Evolutionary conservation across 2,888 invertebrate species (phyloP).

Genomic region (Zhuqinia jingwanae): DNA sequence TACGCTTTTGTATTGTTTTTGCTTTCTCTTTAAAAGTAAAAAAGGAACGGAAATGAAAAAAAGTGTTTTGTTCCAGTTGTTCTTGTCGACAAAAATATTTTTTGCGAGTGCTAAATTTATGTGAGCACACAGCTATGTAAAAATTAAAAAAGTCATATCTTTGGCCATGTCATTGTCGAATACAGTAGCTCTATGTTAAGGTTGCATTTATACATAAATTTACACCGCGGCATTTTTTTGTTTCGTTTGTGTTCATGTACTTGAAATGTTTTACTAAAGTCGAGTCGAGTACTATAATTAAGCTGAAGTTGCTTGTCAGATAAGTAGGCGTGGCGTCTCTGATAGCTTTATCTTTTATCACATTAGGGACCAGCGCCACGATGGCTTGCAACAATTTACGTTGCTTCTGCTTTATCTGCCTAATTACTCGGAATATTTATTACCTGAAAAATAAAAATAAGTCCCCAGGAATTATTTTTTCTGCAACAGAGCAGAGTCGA

Average conservation of each 20-base stretch:
- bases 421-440: conserved; percentile 49
- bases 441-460: conserved; percentile 9
- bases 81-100: too few species aligned
- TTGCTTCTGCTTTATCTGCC: conserved; percentile 46
- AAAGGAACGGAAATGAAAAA: not conserved
- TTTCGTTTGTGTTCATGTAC: too few species aligned
- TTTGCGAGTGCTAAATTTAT: too few species aligned
- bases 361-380: conserved; percentile 11
- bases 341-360: conserved; percentile 52
- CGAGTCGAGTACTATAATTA: conserved; percentile 13
- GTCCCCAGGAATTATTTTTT: not conserved
- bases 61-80: not conserved
- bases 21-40: not conserved
- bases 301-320: conserved; percentile 9
- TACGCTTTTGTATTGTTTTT: too few species aligned
- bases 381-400: conserved; percentile 42
- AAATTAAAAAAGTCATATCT: not conserved
- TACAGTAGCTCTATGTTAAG: not conserved
- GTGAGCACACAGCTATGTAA: too few species aligned
- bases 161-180: too few species aligned
- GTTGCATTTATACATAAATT: not conserved
- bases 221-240: too few species aligned
- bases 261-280: not conserved
- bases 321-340: conserved; percentile 33
- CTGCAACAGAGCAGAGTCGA: not conserved